These are phyloP conservation scores for Galbula dea DNA, from an alignment of 2,113 vertebrate species.

Conservation along the genomic window DNA sequence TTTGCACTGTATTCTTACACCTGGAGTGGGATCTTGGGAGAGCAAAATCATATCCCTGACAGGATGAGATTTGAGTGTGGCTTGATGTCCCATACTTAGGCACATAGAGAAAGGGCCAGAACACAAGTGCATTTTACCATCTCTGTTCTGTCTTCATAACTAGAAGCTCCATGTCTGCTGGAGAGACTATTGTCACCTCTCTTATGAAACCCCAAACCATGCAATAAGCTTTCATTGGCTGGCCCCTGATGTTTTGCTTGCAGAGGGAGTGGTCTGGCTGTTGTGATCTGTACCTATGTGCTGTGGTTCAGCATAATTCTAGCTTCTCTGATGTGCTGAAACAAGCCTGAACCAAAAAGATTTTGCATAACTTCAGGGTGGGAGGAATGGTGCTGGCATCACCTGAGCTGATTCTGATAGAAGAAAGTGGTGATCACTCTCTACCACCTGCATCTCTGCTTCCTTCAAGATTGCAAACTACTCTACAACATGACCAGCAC, in stretches of 20 bases:
- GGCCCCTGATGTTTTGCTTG: background rate
- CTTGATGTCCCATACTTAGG: background rate
- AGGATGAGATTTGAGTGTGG: background rate
- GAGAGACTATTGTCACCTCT: background rate
- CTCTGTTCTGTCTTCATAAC: background rate
- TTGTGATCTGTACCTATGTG: background rate
- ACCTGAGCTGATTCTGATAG: background rate
- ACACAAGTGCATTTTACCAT: background rate
- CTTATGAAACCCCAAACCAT: background rate
- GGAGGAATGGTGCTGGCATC: background rate
- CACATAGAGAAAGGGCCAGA: too few relatives aligned
- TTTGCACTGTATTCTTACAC: background rate
- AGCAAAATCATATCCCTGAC: background rate
- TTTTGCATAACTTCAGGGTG: accelerated
- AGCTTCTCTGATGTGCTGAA: background rate
- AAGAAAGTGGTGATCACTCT: background rate
- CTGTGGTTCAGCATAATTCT: background rate
- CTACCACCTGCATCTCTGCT: background rate
- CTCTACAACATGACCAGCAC: background rate
- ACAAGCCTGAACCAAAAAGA: background rate
- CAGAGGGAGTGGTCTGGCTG: background rate
- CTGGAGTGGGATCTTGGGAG: background rate
- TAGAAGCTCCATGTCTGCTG: background rate
- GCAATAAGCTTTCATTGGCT: background rate
- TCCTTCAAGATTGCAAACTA: background rate